phyloP scores from a whole-genome alignment of 2,888 invertebrate species.

The Myopa tessellatipennis region DNA sequence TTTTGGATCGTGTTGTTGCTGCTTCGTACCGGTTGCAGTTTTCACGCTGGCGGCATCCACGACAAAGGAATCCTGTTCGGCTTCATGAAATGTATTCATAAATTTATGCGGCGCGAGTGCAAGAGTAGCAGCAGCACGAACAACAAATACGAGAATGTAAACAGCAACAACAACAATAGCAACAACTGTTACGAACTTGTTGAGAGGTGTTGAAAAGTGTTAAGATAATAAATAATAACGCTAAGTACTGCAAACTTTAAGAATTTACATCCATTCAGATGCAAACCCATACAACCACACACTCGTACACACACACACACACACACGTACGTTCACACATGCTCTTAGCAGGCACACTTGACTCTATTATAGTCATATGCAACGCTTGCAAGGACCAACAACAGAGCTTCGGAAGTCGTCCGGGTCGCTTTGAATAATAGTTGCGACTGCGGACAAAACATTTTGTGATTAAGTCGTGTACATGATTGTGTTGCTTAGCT shows the following conservation, averaged over 20 bases:
- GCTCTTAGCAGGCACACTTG: neutral
- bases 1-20: no score
- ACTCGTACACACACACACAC: constrained; percentile 38
- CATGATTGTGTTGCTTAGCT: no score
- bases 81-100: constrained; percentile 58
- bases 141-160: constrained; percentile 30
- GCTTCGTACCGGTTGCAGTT: no score
- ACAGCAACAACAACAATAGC: constrained; percentile 35
- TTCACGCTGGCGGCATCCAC: constrained; percentile 6
- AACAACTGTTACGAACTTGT: constrained; percentile 54
- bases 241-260: constrained; percentile 61
- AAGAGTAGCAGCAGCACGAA: constrained; percentile 18
- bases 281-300: constrained; percentile 41
- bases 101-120: constrained; percentile 43
- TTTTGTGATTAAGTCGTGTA: constrained; percentile 47
- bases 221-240: constrained; percentile 65
- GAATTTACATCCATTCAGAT: constrained; percentile 58
- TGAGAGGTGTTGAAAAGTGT: constrained; percentile 64
- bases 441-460: constrained; percentile 51
- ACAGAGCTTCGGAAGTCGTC: constrained; percentile 4
- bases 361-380: constrained; percentile 44
- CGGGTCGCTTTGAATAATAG: constrained; percentile 60
- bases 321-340: constrained; percentile 39
- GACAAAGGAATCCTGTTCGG: constrained; percentile 58
- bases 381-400: constrained; percentile 7